Evolutionary conservation across 2,888 invertebrate species (phyloP), one percentile per base, ranked within the genome.

Genomic region (Mesoligia furuncula): DNA sequence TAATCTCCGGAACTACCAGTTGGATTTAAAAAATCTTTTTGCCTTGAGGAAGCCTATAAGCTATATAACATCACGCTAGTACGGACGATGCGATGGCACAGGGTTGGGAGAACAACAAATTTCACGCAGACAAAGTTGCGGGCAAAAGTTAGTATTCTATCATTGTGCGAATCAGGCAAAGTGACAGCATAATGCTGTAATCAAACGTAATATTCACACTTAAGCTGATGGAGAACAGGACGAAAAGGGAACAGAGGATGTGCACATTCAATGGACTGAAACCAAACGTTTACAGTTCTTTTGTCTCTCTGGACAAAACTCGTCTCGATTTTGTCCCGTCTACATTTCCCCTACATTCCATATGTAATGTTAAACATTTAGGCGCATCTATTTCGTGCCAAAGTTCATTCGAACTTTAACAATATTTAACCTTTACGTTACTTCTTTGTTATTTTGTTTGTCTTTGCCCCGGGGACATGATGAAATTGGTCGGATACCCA

Each of bases 401-500:
- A 84, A 75, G 72, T 88, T 84, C 84, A 45, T 92, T 90, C 90
- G 91, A 93, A 94, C 91, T 94, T 93, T 89, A 89, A 92, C 91
- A 92, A 93, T 94, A 94, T 93, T 93, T 93, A 93, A 94, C 92
- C 91, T 91, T 90, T 90, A 90, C 90, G 90, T 90, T 89, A 89
- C 90, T 91, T 92, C 87, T 88, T 90, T 90, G 66, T 79, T 79
- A 80, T 54, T 80, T 79, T 80, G 90, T 91, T 92, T 90, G 88
- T 85, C 70, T 88, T 84, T 80, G 75, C 90, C 81, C 85, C 48
- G 59, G 87, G 85, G 87, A 88, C 77, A 77, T 83, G 72, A 80
- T 84, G 88, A 80, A 89, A 90, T 89, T 89, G 85, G 86, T 85
- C 75, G 73, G 69, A 84, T 84, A 83, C 67, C 79, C 81, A 82